Percentiles rank a stretch among this genome's conserved stretches.
These are phyloP conservation scores for Tapirus terrestris DNA, from an alignment of 2,113 vertebrate genomes.

Conservation along the genomic window DNA sequence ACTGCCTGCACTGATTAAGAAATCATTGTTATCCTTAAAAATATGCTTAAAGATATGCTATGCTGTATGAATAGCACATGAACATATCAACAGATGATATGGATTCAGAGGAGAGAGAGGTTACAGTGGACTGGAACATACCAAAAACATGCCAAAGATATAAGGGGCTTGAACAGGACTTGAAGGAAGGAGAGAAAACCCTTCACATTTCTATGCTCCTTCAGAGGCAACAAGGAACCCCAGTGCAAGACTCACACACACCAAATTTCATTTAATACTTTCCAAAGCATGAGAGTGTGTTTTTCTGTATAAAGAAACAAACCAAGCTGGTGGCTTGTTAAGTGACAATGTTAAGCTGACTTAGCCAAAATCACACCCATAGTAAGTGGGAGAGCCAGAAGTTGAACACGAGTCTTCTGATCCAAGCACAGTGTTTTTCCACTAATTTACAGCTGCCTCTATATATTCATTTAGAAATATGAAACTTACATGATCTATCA, in stretches of 20 bases:
- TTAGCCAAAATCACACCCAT: constrained; percentile 43
- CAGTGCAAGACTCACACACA: background rate
- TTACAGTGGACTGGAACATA: background rate
- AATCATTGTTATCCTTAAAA: background rate
- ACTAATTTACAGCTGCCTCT: constrained; percentile 64
- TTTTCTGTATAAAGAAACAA: constrained; percentile 36
- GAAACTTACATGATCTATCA: constrained; percentile 80
- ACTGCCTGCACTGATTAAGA: background rate
- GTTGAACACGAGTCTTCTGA: constrained; percentile 11
- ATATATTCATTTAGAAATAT: constrained; percentile 77
- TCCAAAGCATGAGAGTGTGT: background rate
- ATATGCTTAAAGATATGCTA: too few relatives aligned
- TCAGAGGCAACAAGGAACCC: background rate
- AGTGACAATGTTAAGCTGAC: background rate
- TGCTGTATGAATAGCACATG: background rate
- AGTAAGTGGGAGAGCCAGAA: background rate
- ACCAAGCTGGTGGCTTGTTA: constrained; percentile 1
- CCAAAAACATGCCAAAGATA: background rate
- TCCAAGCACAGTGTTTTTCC: constrained; percentile 66
- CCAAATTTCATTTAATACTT: background rate
- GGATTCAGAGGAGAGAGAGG: background rate
- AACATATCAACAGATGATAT: background rate
- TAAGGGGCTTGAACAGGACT: background rate
- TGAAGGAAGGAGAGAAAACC: background rate
- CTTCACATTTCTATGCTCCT: background rate